Evolutionary conservation across 2,797 vertebrate genomes (phyloP), one percentile per base, ranked within the genome.

Genomic region (Takifugu rubripes): DNA sequence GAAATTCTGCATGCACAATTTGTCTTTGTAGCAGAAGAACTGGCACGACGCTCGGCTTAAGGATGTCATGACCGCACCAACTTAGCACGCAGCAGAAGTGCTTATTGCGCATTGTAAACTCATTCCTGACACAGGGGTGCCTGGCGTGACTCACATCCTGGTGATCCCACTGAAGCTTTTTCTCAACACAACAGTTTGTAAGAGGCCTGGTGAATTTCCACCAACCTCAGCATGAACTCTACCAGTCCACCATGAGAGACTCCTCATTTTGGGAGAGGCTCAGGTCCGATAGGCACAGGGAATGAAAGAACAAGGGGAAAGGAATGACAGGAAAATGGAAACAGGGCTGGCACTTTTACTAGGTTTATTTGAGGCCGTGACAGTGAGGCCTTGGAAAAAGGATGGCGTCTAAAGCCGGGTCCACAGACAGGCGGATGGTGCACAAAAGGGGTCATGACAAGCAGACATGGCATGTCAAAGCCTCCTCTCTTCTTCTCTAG

Each of bases 401-500:
- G 70, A 89, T 68, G 87, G 85, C 81, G 54, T 88, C 82, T 79
- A 82, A 87, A 87, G 80, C 77, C 63, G 64, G 64, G 85, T 84
- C 82, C 82, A 81, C 78, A 69, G 79, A 87, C 83, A 77, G 79
- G 81, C 66, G 69, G 76, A 80, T 81, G 82, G 74, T 54, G 77
- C 63, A 90, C 86, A 90, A 90, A 90, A 82, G 79, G 82, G 82
- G 78, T 90, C 55, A 70, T 91, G 89, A 90, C 85, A 90, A 87
- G 88, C 82, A 90, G 89, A 90, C 89, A 88, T 82, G 83, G 86
- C 81, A 75, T 88, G 84, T 89, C 84, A 88, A 90, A 89, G 77
- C 72, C 68, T 67, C 67, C 81, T 83, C 59, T 73, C 83, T 89
- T 89, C 82, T 88, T 74, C 80, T 84, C 68, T 75, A 66, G 56